These are phyloP conservation scores for Acrocera orbiculus DNA, from an alignment of 2,888 invertebrate species.

Conservation along the genomic window DNA sequence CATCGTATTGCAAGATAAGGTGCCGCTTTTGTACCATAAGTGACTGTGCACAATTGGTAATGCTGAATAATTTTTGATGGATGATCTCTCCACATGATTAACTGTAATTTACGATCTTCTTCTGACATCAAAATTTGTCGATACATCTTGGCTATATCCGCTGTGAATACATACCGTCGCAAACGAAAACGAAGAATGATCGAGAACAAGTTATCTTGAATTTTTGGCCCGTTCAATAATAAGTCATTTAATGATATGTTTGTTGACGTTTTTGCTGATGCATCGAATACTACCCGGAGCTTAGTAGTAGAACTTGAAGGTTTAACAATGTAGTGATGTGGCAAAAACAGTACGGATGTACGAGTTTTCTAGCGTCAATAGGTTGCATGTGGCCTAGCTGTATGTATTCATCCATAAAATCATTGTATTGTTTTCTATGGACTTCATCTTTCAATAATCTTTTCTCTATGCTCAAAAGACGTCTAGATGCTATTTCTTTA, in stretches of 20 bases:
- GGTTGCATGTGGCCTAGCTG: neutral
- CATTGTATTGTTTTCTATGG: neutral
- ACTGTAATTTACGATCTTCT: neutral
- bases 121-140: neutral
- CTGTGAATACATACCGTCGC: neutral
- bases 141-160: conserved; percentile 1
- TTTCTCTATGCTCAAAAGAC: neutral
- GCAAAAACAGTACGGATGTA: too few species aligned
- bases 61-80: neutral
- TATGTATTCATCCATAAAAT: neutral
- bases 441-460: neutral
- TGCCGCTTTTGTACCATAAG: neutral
- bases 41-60: neutral
- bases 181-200: neutral
- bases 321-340: neutral
- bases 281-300: too few species aligned
- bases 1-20: neutral
- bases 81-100: neutral
- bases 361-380: too few species aligned
- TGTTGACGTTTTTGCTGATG: neutral
- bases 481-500: neutral
- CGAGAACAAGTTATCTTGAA: neutral
- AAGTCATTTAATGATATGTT: neutral
- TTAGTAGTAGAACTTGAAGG: neutral
- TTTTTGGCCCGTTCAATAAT: neutral